Percentiles rank a stretch among this genome's conserved stretches.
phyloP scores from a whole-genome alignment of 2,797 vertebrate species.

The Aulostomus chinensis region DNA sequence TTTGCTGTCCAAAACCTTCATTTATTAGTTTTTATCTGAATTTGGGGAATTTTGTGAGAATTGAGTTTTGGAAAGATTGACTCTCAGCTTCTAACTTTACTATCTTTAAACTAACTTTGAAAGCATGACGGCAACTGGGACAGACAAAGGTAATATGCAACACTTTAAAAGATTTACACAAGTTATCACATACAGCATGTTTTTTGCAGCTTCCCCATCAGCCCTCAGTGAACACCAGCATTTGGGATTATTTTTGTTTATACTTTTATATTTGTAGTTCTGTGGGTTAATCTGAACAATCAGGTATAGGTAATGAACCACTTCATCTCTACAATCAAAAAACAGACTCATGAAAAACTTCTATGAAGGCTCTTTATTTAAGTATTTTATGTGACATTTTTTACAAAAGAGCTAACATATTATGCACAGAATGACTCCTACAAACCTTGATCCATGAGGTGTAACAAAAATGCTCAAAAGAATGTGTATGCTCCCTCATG shows the following conservation, averaged over 20 bases:
- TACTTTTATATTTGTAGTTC: too few species aligned
- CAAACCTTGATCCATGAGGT: constrained; percentile 2
- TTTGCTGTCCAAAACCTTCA: too few species aligned
- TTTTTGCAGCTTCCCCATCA: not conserved
- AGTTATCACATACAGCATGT: constrained; percentile 61
- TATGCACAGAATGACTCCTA: constrained; percentile 15
- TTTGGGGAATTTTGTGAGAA: too few species aligned
- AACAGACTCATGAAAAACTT: constrained; percentile 4
- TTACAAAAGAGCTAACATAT: constrained; percentile 2
- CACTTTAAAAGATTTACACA: not conserved
- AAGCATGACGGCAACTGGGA: not conserved
- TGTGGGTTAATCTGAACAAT: too few species aligned
- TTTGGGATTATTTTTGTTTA: too few species aligned
- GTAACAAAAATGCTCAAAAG: not conserved
- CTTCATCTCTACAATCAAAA: too few species aligned
- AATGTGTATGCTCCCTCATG: constrained; percentile 1
- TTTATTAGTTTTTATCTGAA: too few species aligned
- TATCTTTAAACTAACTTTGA: not conserved
- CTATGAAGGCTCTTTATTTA: constrained; percentile 15
- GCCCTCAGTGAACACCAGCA: not conserved
- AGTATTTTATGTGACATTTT: constrained; percentile 33
- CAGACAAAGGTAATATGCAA: not conserved
- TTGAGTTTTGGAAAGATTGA: too few species aligned
- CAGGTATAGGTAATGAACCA: too few species aligned
- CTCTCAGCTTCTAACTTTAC: too few species aligned